Percentiles rank a stretch among this genome's conserved stretches.
phyloP scores from a whole-genome alignment of 1,140 invertebrate genomes.

The Platorchestia sp. region DNA sequence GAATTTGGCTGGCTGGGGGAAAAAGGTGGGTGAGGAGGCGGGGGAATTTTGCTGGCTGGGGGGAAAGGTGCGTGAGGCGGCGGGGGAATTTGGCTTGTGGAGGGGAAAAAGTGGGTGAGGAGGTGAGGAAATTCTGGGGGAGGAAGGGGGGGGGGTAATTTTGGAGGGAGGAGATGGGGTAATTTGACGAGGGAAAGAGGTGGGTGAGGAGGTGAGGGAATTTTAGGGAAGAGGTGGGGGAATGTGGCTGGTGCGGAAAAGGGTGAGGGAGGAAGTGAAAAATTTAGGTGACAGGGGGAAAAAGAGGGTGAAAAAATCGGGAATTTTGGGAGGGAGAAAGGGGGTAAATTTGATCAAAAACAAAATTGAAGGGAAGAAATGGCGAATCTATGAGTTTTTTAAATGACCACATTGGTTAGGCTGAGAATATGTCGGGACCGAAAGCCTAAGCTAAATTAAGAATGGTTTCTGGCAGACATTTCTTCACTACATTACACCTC shows the following conservation, averaged over 20 bases:
- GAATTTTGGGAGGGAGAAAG: constrained; percentile 60
- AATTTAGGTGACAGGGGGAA: too few relatives aligned
- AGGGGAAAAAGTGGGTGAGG: background rate
- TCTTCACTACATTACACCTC: too few relatives aligned
- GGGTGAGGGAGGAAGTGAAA: background rate
- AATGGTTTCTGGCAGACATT: too few relatives aligned
- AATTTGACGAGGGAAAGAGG: background rate
- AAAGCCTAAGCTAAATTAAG: too few relatives aligned
- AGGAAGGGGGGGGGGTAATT: constrained; percentile 60
- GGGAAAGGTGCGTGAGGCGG: background rate
- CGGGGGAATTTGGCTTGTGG: too few relatives aligned
- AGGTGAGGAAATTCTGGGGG: constrained; percentile 57
- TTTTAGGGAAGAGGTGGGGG: background rate
- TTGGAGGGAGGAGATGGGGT: background rate
- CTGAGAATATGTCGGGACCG: too few relatives aligned
- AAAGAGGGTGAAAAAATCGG: background rate
- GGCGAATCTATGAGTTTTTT: background rate
- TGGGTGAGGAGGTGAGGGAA: background rate
- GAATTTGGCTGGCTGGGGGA: background rate
- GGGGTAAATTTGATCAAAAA: background rate
- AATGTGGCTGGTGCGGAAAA: background rate
- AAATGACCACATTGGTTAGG: too few relatives aligned
- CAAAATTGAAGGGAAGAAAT: constrained; percentile 3
- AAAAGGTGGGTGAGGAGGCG: background rate
- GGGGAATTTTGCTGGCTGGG: background rate